Evolutionary conservation across 35 echinoderm and acorn worm genomes (phyloP).

Genomic region (Anneissia japonica): DNA sequence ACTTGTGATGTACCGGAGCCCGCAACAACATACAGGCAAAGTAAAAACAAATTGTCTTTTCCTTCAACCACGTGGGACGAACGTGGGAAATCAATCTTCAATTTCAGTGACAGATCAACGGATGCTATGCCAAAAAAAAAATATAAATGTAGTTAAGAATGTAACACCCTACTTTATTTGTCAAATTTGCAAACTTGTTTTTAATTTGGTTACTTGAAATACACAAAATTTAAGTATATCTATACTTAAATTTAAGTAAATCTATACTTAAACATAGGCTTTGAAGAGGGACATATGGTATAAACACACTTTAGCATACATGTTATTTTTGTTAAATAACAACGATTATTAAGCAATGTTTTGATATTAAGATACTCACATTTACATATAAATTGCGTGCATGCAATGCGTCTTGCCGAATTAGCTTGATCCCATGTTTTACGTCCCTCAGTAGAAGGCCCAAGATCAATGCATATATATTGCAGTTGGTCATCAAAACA

Average conservation of each 20-base stretch:
- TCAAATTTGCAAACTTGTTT: too few species aligned
- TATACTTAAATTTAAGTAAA: too few species aligned
- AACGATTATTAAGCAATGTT: too few species aligned
- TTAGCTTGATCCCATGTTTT: conserved; percentile 21
- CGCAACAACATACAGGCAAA: neutral
- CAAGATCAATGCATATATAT: conserved; percentile 17
- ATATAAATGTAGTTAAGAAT: too few species aligned
- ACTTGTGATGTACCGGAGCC: neutral
- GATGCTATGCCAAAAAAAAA: neutral
- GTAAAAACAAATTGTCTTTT: neutral
- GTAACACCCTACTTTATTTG: too few species aligned
- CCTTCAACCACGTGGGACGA: neutral
- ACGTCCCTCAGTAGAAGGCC: neutral
- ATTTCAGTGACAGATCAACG: neutral
- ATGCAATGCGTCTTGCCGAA: conserved; percentile 6
- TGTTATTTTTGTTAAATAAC: too few species aligned
- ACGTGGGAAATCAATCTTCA: neutral
- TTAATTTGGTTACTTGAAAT: too few species aligned
- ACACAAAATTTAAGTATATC: too few species aligned
- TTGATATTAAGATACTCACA: neutral
- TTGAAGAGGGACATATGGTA: too few species aligned
- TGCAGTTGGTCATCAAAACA: neutral
- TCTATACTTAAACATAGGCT: too few species aligned
- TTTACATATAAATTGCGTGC: conserved; percentile 2
- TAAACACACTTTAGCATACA: too few species aligned